Percentiles rank a stretch among this genome's conserved stretches.
Conservation (phyloP, 2,888 invertebrate genomes). For the Chrysina gloriosa region DNA sequence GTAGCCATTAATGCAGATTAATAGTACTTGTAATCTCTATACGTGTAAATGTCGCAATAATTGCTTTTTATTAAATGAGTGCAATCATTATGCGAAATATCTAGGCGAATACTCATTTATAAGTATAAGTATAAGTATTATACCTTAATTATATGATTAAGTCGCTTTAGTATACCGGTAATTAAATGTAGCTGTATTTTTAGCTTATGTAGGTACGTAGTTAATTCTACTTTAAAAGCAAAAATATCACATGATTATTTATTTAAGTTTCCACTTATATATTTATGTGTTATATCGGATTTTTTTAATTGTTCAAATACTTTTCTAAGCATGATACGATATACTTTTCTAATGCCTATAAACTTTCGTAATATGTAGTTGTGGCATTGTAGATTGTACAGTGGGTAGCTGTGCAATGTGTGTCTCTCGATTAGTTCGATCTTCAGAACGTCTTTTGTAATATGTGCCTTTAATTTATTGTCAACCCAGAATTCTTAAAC, state of each 20-base stretch:
- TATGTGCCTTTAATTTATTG: too few relatives aligned
- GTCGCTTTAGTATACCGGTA: not conserved
- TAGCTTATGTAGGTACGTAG: not conserved
- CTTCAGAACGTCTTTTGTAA: too few relatives aligned
- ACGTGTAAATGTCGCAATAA: constrained; percentile 34
- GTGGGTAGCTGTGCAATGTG: too few relatives aligned
- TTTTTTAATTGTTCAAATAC: too few relatives aligned
- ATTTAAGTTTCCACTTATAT: too few relatives aligned
- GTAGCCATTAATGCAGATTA: constrained; percentile 29
- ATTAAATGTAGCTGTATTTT: not conserved
- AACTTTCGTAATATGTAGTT: too few relatives aligned
- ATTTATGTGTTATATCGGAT: too few relatives aligned
- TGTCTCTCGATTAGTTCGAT: too few relatives aligned
- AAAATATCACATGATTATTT: not conserved
- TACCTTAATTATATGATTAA: constrained; percentile 31
- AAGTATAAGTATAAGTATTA: constrained; percentile 16
- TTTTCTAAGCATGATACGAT: too few relatives aligned
- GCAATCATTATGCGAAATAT: constrained; percentile 17
- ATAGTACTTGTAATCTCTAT: constrained; percentile 25
- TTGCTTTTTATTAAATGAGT: constrained; percentile 33
- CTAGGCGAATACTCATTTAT: constrained; percentile 17
- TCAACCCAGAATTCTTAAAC: too few relatives aligned
- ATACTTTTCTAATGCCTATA: too few relatives aligned
- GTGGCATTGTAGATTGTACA: too few relatives aligned
- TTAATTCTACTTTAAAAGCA: not conserved